A percentile compares a stretch with the other conserved stretches of the same genome.
Conservation (phyloP, 2,113 vertebrate genomes). For the Colossoma macropomum region DNA sequence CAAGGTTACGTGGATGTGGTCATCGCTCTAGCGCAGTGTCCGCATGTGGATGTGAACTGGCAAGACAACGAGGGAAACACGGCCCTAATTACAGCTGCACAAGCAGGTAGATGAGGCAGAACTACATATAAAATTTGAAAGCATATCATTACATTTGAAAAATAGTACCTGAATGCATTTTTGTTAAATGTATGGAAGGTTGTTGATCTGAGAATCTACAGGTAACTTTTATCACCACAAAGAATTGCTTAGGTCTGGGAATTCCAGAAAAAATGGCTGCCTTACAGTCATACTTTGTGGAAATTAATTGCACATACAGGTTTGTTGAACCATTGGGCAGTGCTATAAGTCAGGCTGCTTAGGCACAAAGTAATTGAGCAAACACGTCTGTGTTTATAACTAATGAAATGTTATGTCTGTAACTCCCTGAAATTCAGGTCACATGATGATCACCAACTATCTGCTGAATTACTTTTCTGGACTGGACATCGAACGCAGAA, state of each 20-base stretch:
- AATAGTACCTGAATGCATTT: too few relatives aligned
- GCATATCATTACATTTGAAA: too few relatives aligned
- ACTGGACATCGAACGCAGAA: conserved; percentile 91
- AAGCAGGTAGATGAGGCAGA: conserved; percentile 85
- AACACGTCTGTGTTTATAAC: background rate
- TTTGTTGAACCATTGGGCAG: background rate
- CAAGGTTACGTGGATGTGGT: conserved; percentile 92
- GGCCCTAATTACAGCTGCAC: conserved; percentile 90
- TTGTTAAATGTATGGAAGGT: too few relatives aligned
- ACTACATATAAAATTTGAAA: background rate
- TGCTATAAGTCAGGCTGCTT: too few relatives aligned
- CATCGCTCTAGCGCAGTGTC: conserved; percentile 90
- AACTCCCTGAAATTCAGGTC: conserved; percentile 76
- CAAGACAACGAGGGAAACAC: conserved; percentile 99
- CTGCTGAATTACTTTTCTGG: conserved; percentile 92
- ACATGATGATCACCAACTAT: conserved; percentile 87
- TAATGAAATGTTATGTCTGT: background rate
- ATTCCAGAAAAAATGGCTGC: too few relatives aligned
- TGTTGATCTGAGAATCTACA: too few relatives aligned
- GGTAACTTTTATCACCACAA: too few relatives aligned
- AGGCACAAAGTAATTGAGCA: background rate
- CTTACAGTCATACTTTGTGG: too few relatives aligned
- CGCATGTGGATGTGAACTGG: conserved; percentile 94
- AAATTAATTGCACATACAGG: too few relatives aligned
- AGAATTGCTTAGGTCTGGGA: too few relatives aligned